phyloP scores from a whole-genome alignment of 2,888 invertebrate genomes.

The Pachliopta kotzebuea region DNA sequence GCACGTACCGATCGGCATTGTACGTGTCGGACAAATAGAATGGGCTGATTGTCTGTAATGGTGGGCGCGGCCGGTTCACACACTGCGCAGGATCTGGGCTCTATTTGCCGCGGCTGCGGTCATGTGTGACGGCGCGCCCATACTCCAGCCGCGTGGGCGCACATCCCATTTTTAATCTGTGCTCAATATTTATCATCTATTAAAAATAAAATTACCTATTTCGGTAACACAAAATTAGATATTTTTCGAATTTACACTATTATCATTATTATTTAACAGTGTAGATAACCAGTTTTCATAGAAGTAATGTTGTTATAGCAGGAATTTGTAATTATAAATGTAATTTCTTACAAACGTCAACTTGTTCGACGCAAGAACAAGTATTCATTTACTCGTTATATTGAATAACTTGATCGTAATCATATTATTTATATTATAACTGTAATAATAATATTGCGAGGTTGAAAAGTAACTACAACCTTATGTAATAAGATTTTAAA shows the following conservation, averaged over 20 bases:
- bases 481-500: too few relatives aligned
- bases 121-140: conserved; percentile 64
- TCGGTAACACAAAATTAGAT: too few relatives aligned
- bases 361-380: conserved; percentile 9
- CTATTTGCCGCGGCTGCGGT: conserved; percentile 68
- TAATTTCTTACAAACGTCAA: conserved; percentile 11
- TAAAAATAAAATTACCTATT: too few relatives aligned
- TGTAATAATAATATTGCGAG: not conserved
- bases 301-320: conserved; percentile 6
- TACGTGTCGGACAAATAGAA: conserved; percentile 31
- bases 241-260: too few relatives aligned
- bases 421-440: conserved; percentile 1
- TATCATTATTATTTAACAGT: conserved; percentile 1
- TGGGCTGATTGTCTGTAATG: conserved; percentile 47
- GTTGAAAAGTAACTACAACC: too few relatives aligned
- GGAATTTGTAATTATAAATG: conserved; percentile 16
- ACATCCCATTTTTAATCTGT: conserved; percentile 4
- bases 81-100: conserved; percentile 76
- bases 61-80: conserved; percentile 60
- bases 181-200: too few relatives aligned
- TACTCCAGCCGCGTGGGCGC: conserved; percentile 38
- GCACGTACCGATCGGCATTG: conserved; percentile 22
- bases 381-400: conserved; percentile 17
- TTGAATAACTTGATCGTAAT: conserved; percentile 5
- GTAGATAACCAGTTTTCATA: not conserved